Conservation (phyloP, 2,888 invertebrate species). For the Tetramorium bicarinatum region DNA sequence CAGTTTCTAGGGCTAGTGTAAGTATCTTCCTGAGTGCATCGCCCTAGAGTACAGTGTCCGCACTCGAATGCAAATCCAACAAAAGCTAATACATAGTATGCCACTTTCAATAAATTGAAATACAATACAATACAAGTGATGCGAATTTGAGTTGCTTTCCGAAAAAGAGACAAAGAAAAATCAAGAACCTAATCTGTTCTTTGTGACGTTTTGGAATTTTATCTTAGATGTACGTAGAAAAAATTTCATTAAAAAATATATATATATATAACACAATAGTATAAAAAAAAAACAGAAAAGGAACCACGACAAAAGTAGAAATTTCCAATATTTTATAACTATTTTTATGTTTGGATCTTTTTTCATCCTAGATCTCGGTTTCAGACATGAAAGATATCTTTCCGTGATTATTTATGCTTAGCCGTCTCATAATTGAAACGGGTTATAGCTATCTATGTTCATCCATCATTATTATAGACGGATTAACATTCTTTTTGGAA, state of each 20-base stretch:
- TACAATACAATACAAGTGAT: not conserved
- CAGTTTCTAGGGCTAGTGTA: slow-evolving; percentile 33
- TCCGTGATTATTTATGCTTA: not conserved
- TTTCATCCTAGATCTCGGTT: not conserved
- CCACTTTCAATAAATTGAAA: not conserved
- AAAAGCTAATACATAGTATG: not conserved
- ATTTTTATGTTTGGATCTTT: not conserved
- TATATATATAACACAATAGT: no score
- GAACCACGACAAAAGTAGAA: no score
- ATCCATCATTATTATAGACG: not conserved
- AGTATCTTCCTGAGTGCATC: slow-evolving; percentile 22
- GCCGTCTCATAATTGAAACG: slow-evolving; percentile 69
- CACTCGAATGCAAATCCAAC: slow-evolving; percentile 17
- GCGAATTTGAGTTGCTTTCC: not conserved
- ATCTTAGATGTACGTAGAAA: no score
- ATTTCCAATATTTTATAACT: no score
- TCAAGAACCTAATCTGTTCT: no score
- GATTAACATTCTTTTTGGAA: slow-evolving; percentile 27
- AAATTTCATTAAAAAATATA: no score
- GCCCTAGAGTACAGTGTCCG: slow-evolving; percentile 35
- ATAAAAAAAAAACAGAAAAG: no score
- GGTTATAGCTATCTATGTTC: slow-evolving; percentile 77
- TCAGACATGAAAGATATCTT: not conserved
- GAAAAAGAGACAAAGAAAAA: not conserved
- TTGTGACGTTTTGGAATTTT: no score